Conservation (phyloP, 2,888 invertebrate genomes). For the Pollenia griseotomentosa region DNA sequence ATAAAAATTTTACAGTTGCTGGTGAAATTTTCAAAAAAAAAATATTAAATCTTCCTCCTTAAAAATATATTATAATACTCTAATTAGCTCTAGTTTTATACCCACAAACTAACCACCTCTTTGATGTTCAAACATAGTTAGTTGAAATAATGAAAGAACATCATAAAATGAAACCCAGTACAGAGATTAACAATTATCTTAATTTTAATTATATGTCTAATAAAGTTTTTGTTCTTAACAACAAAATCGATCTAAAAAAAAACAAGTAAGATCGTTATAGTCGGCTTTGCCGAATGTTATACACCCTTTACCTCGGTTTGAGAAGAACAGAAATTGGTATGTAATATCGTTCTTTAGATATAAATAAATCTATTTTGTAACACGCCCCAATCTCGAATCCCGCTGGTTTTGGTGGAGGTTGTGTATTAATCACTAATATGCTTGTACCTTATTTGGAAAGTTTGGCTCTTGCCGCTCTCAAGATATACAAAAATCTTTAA, state of each 20-base stretch:
- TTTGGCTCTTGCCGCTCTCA: too few relatives aligned
- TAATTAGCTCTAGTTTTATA: conserved; percentile 38
- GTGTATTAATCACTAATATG: too few relatives aligned
- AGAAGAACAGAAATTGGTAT: too few relatives aligned
- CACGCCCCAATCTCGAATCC: too few relatives aligned
- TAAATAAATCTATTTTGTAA: too few relatives aligned
- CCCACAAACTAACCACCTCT: conserved; percentile 9
- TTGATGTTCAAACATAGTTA: conserved; percentile 25
- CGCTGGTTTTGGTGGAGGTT: too few relatives aligned
- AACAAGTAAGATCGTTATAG: background rate
- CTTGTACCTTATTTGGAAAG: too few relatives aligned
- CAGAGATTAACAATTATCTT: conserved; percentile 12
- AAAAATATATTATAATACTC: conserved; percentile 12
- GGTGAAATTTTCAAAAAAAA: background rate
- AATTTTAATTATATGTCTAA: conserved; percentile 12
- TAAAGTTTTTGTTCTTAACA: background rate
- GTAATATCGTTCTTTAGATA: too few relatives aligned
- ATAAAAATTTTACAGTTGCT: conserved; percentile 51
- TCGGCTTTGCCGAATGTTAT: background rate
- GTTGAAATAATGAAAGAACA: background rate
- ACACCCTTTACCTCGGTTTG: too few relatives aligned
- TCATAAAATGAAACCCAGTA: background rate
- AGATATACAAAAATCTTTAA: too few relatives aligned
- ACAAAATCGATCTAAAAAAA: background rate
- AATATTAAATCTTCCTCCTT: background rate